Base-by-base conservation (phyloP, 2,888 invertebrate species). In the Oscheius onirici region DNA sequence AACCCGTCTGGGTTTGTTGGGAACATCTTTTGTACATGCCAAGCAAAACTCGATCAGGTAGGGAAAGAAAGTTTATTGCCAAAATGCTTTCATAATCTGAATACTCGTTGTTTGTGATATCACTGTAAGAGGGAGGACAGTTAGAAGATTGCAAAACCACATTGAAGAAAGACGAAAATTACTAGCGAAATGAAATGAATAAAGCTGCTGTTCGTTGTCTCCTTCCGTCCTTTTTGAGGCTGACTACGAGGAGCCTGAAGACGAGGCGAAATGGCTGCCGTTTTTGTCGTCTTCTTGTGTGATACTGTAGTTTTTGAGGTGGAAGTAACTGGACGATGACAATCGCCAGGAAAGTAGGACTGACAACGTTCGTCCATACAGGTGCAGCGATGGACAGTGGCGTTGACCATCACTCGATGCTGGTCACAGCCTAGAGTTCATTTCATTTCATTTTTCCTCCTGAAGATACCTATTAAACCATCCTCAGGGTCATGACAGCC, bases 401-500 rank as follows among this genome's bases (percentile, higher is more conserved):
- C 78, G 52, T 80, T 80, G 41, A 69, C 71, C 0, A 76, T 76
- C n/a, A 80, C 55, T 0, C 26, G 20, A 49, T 80, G 79, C 20
- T 44, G 71, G 52, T 76, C 76, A 52, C 79, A 80, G 15, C 79
- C 75, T 72, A 20, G 34, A 67, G 41, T 13, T 46, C 13, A 13
- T 20, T 20, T 13, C 13, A 5, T 46, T 2, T 3, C 2, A 3
- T 15, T 41, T 3, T 40, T 58, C 13, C 40, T 11, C n/a, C 34
- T 41, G 24, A 40, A 60, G 57, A 43, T 43, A 72, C 75, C 79
- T 43, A 67, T 70, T 6, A 76, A 28, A 68, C 74, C 71, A 46
- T 80, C 74, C 28, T 80, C 79, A 55, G 75, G 71, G 2, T 69
- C 65, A 66, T 78, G 76, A 61, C 79, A 80, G 6, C 79, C 79